phyloP scores from a whole-genome alignment of 2,113 vertebrate species.

The Oreocharis arfaki region DNA sequence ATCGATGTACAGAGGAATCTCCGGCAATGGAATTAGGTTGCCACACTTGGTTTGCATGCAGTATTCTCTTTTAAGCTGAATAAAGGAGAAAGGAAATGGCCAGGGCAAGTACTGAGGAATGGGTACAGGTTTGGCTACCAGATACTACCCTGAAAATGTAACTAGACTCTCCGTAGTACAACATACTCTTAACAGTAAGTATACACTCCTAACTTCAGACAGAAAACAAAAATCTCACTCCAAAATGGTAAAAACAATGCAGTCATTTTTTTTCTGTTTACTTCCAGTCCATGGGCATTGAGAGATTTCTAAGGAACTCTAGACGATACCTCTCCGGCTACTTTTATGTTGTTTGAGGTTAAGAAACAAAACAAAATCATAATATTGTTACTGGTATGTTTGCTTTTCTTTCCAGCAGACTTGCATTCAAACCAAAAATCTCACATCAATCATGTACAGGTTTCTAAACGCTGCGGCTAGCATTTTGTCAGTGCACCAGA shows the following conservation, averaged over 20 bases:
- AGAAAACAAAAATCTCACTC: slow-evolving; percentile 37
- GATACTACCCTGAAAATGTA: slow-evolving; percentile 40
- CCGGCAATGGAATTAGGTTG: background rate
- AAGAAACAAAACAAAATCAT: slow-evolving; percentile 22
- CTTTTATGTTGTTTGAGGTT: slow-evolving; percentile 62
- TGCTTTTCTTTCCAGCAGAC: slow-evolving; percentile 37
- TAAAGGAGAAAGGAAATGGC: slow-evolving; percentile 40
- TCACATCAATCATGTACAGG: slow-evolving; percentile 16
- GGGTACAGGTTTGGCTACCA: slow-evolving; percentile 52
- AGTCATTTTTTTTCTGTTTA: slow-evolving; percentile 63
- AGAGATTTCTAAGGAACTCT: slow-evolving; percentile 50
- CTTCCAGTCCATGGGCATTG: slow-evolving; percentile 72
- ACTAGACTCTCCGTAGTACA: slow-evolving; percentile 36
- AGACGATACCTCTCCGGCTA: slow-evolving; percentile 63
- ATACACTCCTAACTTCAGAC: slow-evolving; percentile 38
- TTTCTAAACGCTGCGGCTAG: slow-evolving; percentile 54
- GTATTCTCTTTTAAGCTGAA: slow-evolving; percentile 59
- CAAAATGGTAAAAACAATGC: slow-evolving; percentile 50
- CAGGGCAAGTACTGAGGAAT: slow-evolving; percentile 28
- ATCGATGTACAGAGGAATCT: slow-evolving; percentile 51
- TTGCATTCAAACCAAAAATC: slow-evolving; percentile 47
- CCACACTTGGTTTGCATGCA: slow-evolving; percentile 46
- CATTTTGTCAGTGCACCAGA: slow-evolving; percentile 53
- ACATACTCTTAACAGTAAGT: slow-evolving; percentile 64
- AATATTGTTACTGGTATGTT: slow-evolving; percentile 1